Base-by-base conservation (phyloP, 2,888 invertebrate species). In the Hypolimnas misippus region DNA sequence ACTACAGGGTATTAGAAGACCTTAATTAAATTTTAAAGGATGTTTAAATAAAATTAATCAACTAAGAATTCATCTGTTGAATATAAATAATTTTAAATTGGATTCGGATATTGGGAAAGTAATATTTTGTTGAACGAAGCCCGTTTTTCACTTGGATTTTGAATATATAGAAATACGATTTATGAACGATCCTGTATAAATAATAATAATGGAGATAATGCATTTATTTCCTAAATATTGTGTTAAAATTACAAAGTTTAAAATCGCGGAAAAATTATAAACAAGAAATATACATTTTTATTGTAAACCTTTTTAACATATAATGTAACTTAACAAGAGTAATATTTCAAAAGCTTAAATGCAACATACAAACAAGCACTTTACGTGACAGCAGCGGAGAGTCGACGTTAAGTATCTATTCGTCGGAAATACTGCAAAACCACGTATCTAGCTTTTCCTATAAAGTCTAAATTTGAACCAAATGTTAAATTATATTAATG, bases 281-380 rank as follows among this genome's bases (percentile, higher is more conserved):
- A n/a, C n/a, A n/a, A n/a, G n/a, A n/a, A n/a, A n/a, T n/a, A n/a
- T n/a, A n/a, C n/a, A n/a, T 38, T 38, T 35, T 38, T n/a, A 8
- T 12, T 33, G 8, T 33, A 25, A 25, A n/a, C n/a, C 35, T n/a
- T 38, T 1, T 1, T n/a, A 38, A n/a, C n/a, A 38, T 38, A n/a
- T n/a, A 33, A 33, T 38, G 35, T n/a, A 38, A 38, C n/a, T 38
- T 1, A n/a, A 2, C 12, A 4, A 38, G 35, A 38, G 35, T 38
- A 38, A 21, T 12, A 46, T 46, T 46, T 46, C 21, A 46, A 46
- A 46, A 19, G 44, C 44, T 46, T 46, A 46, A n/a, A 19, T 21
- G 44, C 19, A 19, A 46, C 42, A 42, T 42, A 46, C 44, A 46
- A 46, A 46, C 10, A 19, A 46, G 19, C 5, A 12, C n/a, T 46